Evolutionary conservation across 2,113 vertebrate genomes (phyloP), one percentile per base, ranked within the genome.

Genomic region (Tamias sibiricus): DNA sequence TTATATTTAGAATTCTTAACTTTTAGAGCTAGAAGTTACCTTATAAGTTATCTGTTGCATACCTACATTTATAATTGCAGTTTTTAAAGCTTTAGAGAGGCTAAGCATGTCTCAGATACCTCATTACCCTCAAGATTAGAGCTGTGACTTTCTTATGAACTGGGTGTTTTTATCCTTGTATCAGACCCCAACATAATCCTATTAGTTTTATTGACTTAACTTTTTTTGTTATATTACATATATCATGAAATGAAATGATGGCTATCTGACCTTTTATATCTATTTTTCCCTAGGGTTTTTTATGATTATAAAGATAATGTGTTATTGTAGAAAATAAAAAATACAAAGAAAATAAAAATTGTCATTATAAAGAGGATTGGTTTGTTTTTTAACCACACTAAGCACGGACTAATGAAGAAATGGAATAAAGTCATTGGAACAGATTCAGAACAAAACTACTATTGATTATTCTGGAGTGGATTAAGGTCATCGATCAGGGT

Each of bases 1-100:
- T 64, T 87, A 81, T 69, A 74, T 83, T 81, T 94, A 74, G 80
- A 96, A 84, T 95, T 94, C 24, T 95, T 89, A 24, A 91, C 49
- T 91, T 87, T 75, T 80, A 93, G 57, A 64, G 6, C 64, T 75
- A 20, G 17, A 77, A 86, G 59, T 86, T 32, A 83, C 37, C 40
- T 94, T 91, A 86, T 49, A 87, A 86, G 24, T 76, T 97, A 71
- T 49, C 44, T 89, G 19, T 9, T 30, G 20, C 12, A 74, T 32
- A 90, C 2, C n/a, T 22, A 77, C 17, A n/a, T 90, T 87, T 94
- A 84, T 54, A 83, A 42, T 83, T 52, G 12, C 52, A 82, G 6
- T 79, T 7, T 49, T 92, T 91, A 76, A 95, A 83, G 16, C 42
- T 90, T 62, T 93, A 44, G 3, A 87, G 74, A 59, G 13, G 44